Conservation (phyloP, 2,113 vertebrate species). For the Hippocampus comes region DNA sequence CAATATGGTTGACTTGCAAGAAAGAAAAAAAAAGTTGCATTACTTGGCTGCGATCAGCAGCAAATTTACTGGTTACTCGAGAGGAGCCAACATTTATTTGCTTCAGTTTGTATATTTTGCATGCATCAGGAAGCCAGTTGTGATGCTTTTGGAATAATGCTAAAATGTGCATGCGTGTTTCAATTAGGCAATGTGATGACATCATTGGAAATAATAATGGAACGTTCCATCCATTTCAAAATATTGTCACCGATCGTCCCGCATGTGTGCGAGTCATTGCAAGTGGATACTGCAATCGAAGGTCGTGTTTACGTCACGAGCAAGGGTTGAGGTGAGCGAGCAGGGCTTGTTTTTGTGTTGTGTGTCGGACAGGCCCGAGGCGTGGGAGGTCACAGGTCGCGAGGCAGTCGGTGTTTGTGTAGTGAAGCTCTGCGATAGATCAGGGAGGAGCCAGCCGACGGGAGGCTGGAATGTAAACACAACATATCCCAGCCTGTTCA, state of each 20-base stretch:
- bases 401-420: slow-evolving; percentile 47
- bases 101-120: no score
- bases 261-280: neutral
- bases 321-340: neutral
- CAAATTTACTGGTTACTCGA: no score
- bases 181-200: neutral
- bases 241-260: neutral
- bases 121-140: no score
- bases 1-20: no score
- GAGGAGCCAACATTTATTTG: no score
- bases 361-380: slow-evolving; percentile 17
- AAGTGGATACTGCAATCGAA: neutral
- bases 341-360: slow-evolving; percentile 45
- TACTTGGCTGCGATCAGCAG: no score
- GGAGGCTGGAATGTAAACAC: slow-evolving; percentile 59
- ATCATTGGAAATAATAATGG: neutral
- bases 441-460: slow-evolving; percentile 46
- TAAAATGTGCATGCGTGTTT: neutral
- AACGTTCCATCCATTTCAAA: neutral
- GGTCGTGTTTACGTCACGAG: neutral
- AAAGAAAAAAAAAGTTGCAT: no score
- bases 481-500: slow-evolving; percentile 43
- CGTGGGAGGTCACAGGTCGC: slow-evolving; percentile 52
- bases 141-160: no score
- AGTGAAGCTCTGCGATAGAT: slow-evolving; percentile 37